phyloP scores from a whole-genome alignment of 2,113 vertebrate genomes.

The Malurus melanocephalus region DNA sequence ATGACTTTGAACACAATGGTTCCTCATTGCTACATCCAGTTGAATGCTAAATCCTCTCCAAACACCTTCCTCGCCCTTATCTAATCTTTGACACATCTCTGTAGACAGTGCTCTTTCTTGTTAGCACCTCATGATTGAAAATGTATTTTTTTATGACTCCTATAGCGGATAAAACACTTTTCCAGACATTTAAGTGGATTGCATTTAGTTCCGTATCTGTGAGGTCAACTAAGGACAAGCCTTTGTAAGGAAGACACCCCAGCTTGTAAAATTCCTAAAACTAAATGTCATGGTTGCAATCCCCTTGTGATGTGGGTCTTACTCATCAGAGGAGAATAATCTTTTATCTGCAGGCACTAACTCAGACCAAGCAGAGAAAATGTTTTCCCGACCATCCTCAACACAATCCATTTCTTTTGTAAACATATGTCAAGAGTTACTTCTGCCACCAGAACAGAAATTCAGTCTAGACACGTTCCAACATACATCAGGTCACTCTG shows the following conservation, averaged over 20 bases:
- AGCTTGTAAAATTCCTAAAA: not conserved
- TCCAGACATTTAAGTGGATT: not conserved
- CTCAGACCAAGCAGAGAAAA: conserved; percentile 7
- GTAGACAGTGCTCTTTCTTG: not conserved
- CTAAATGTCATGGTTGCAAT: not conserved
- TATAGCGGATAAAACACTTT: not conserved
- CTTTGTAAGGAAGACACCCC: not conserved
- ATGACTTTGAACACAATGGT: not conserved
- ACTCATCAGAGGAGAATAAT: not conserved
- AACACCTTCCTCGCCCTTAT: not conserved
- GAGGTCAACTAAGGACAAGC: conserved; percentile 6
- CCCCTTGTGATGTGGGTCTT: not conserved
- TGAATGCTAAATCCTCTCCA: not conserved
- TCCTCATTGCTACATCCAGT: not conserved
- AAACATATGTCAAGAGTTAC: not conserved
- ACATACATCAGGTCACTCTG: not conserved
- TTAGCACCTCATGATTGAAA: not conserved
- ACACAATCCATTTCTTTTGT: not conserved
- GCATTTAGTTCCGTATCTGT: not conserved
- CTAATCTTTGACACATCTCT: not conserved
- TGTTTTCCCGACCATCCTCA: not conserved
- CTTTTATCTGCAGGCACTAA: not conserved
- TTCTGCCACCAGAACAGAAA: not conserved
- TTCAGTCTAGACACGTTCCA: not conserved
- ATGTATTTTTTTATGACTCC: not conserved